Conservation (phyloP, 2,797 vertebrate genomes). For the Myotis findleyi region DNA sequence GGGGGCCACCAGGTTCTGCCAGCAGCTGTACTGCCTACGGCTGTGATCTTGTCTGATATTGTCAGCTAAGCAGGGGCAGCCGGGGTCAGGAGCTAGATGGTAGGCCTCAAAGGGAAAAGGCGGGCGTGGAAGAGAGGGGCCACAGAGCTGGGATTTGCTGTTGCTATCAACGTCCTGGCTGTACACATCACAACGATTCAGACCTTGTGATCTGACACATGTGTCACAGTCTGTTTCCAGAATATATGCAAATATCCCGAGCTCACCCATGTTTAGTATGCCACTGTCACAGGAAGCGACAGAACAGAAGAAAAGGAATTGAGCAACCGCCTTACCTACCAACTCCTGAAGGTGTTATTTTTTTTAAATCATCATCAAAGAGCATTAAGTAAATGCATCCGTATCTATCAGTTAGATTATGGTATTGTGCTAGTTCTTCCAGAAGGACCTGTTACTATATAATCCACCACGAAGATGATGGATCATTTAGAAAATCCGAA, state of each 20-base stretch:
- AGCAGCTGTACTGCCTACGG: conserved; percentile 82
- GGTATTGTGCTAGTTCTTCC: conserved; percentile 23
- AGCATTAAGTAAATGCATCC: conserved; percentile 46
- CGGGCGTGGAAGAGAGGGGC: conserved; percentile 30
- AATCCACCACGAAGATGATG: conserved; percentile 23
- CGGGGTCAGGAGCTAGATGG: conserved; percentile 74
- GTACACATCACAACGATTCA: conserved; percentile 72
- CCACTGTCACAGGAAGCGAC: conserved; percentile 20
- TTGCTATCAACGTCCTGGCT: conserved; percentile 53
- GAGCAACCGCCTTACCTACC: not conserved
- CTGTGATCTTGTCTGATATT: conserved; percentile 84
- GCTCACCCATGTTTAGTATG: conserved; percentile 40
- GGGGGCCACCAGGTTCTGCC: conserved; percentile 82
- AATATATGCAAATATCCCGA: conserved; percentile 73
- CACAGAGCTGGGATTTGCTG: conserved; percentile 68
- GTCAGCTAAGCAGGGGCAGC: conserved; percentile 80
- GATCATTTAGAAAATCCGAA: conserved; percentile 65
- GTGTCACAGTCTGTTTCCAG: conserved; percentile 69
- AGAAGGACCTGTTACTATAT: conserved; percentile 31
- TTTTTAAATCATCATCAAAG: conserved; percentile 41
- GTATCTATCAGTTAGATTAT: conserved; percentile 18
- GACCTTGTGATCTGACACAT: conserved; percentile 74
- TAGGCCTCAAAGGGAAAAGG: conserved; percentile 79
- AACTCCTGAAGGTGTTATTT: not conserved
- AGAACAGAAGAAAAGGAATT: conserved; percentile 52